These are phyloP conservation scores for Macrobrachium rosenbergii DNA, from an alignment of 1,140 invertebrate genomes.

Conservation along the genomic window DNA sequence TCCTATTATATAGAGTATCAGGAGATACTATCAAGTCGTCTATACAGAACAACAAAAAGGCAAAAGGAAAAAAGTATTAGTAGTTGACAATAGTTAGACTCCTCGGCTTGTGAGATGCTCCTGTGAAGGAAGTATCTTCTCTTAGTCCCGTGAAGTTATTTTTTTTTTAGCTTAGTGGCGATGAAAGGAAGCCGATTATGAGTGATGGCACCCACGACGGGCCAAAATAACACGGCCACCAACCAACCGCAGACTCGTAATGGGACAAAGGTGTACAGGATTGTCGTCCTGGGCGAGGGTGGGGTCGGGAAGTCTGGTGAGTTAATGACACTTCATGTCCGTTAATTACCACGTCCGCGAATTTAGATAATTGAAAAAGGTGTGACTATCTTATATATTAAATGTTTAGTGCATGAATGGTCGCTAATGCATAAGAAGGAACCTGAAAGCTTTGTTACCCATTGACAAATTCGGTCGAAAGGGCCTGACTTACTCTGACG, in stretches of 20 bases:
- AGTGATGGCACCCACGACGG: conserved; percentile 34
- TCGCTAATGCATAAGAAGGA: no score
- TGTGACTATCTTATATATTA: background rate
- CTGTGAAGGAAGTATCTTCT: no score
- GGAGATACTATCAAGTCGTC: no score
- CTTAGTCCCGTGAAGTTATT: background rate
- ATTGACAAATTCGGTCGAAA: no score
- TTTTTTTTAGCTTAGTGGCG: background rate
- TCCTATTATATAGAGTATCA: no score
- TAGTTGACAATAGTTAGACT: no score
- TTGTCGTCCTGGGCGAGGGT: conserved; percentile 51
- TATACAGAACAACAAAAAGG: no score
- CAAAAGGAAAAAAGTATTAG: no score
- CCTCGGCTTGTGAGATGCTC: no score
- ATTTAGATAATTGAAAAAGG: background rate
- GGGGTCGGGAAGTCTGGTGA: conserved; percentile 55
- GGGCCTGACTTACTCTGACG: no score
- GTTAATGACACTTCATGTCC: background rate
- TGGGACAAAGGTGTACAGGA: conserved; percentile 49
- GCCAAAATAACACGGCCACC: conserved; percentile 10
- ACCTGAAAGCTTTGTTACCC: no score
- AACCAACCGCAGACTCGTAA: conserved; percentile 46
- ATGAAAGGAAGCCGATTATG: conserved; percentile 1
- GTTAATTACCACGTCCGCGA: background rate
- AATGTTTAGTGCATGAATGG: no score